Percentiles rank a stretch among this genome's conserved stretches.
Evolutionary conservation across 1,140 invertebrate genomes (phyloP).

Genomic region (Hylyphantes graminicola): DNA sequence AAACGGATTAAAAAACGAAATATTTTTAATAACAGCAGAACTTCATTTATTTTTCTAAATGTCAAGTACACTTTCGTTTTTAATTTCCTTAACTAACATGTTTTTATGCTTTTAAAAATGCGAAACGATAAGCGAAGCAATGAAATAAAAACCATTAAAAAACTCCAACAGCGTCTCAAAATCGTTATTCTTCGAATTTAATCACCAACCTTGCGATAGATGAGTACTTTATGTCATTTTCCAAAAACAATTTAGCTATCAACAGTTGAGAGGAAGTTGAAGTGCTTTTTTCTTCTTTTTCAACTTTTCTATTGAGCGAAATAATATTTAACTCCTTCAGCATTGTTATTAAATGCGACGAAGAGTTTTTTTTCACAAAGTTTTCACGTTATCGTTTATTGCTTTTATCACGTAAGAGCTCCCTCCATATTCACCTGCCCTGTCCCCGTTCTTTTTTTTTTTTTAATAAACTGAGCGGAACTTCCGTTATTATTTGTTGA

Average conservation of each 20-base stretch:
- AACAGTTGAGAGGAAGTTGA: neutral
- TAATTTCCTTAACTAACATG: too few species aligned
- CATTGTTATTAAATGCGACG: slow-evolving; percentile 6
- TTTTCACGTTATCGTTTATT: too few species aligned
- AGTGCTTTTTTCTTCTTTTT: neutral
- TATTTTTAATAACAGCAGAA: too few species aligned
- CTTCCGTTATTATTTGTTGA: slow-evolving; percentile 15
- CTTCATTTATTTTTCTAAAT: too few species aligned
- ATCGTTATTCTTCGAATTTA: neutral
- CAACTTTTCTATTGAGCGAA: neutral
- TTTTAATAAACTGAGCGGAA: neutral
- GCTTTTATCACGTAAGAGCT: too few species aligned
- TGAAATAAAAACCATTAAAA: too few species aligned
- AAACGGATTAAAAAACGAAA: too few species aligned
- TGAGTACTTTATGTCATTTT: neutral
- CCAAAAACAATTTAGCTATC: slow-evolving; percentile 7
- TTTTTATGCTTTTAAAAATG: too few species aligned
- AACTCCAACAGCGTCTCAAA: too few species aligned
- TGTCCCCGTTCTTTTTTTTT: neutral
- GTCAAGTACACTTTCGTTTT: too few species aligned
- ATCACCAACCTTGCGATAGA: neutral
- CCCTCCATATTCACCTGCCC: neutral
- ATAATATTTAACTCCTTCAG: slow-evolving; percentile 8
- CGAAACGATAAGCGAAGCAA: too few species aligned
- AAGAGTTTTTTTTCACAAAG: neutral